A percentile compares a stretch with the other conserved stretches of the same genome.
phyloP scores from a whole-genome alignment of 2,888 invertebrate species.

The Desoria tigrina region DNA sequence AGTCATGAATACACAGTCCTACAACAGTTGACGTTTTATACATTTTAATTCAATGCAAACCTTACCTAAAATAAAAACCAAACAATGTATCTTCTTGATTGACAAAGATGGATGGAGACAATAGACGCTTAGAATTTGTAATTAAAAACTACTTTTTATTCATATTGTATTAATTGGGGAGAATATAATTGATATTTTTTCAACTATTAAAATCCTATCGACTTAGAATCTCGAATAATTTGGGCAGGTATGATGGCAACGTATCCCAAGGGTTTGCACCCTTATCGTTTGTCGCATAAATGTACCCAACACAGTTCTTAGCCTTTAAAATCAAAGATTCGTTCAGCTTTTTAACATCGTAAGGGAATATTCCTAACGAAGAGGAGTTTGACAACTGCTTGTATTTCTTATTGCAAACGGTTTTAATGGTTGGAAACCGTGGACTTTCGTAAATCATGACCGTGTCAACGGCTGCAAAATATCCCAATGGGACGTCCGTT shows the following conservation, averaged over 20 bases:
- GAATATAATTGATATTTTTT: too few relatives aligned
- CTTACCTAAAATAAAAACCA: too few relatives aligned
- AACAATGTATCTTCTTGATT: too few relatives aligned
- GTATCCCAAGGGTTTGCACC: constrained; percentile 47
- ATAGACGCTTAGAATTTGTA: too few relatives aligned
- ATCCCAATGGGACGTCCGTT: constrained; percentile 25
- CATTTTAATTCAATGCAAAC: too few relatives aligned
- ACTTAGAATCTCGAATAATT: constrained; percentile 38
- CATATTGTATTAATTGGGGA: too few relatives aligned
- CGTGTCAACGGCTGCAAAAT: constrained; percentile 43
- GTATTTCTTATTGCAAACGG: constrained; percentile 30
- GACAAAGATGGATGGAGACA: too few relatives aligned
- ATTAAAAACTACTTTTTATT: too few relatives aligned
- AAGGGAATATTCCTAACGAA: constrained; percentile 42
- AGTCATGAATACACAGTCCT: too few relatives aligned
- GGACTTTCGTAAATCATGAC: constrained; percentile 43
- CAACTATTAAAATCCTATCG: constrained; percentile 15
- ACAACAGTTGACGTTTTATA: too few relatives aligned
- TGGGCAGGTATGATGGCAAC: constrained; percentile 38
- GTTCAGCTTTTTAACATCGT: constrained; percentile 29
- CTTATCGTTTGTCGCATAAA: constrained; percentile 45
- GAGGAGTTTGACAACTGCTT: constrained; percentile 18
- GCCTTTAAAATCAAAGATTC: constrained; percentile 20
- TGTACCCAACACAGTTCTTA: constrained; percentile 38
- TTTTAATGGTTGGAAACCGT: constrained; percentile 30